phyloP scores from a whole-genome alignment of 2,113 vertebrate species.

The Thunnus maccoyii region DNA sequence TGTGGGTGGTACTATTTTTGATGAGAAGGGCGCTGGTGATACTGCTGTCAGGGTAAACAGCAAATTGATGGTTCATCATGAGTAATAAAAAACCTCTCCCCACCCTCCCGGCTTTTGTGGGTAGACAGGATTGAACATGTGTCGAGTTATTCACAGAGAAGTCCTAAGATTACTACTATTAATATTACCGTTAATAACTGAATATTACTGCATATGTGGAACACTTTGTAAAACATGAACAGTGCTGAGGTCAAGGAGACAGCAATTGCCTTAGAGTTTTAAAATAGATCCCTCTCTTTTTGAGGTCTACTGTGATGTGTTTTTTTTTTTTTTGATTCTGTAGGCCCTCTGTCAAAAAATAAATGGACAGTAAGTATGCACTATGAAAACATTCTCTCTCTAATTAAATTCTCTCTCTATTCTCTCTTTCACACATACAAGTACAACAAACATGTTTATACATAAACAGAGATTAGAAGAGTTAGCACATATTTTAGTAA shows the following conservation, averaged over 20 bases:
- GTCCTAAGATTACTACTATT: slow-evolving; percentile 30
- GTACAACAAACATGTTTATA: background rate
- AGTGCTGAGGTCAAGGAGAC: slow-evolving; percentile 2
- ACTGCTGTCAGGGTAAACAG: slow-evolving; percentile 59
- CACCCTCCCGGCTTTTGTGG: slow-evolving; percentile 27
- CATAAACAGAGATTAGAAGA: background rate
- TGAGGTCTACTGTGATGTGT: no score
- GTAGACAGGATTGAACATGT: slow-evolving; percentile 38
- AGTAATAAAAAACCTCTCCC: slow-evolving; percentile 49
- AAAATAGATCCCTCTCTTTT: slow-evolving; percentile 4
- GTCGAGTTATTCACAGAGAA: slow-evolving; percentile 27
- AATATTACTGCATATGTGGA: background rate
- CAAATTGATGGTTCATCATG: slow-evolving; percentile 55
- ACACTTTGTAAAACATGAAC: background rate
- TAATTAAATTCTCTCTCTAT: background rate
- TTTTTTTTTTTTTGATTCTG: background rate
- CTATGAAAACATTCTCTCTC: background rate
- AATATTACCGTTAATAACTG: background rate
- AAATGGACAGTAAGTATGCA: background rate
- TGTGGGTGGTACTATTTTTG: slow-evolving; percentile 41
- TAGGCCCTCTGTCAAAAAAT: background rate
- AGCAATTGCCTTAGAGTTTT: background rate
- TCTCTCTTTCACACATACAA: background rate
- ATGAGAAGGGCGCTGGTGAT: slow-evolving; percentile 23
- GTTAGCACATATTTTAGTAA: background rate